phyloP scores from a whole-genome alignment of 2,797 vertebrate genomes.

The Euthynnus affinis region DNA sequence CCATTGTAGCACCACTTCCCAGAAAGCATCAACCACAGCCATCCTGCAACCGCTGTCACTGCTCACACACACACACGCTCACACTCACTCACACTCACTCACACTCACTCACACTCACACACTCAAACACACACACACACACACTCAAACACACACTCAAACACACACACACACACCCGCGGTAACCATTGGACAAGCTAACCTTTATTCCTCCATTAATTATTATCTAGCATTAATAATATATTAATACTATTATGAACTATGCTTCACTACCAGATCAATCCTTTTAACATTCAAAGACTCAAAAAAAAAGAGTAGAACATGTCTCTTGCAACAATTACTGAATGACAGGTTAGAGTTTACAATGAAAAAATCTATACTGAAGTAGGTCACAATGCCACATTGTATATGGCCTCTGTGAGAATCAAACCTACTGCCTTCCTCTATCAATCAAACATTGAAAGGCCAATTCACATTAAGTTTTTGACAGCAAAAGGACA shows the following conservation, averaged over 20 bases:
- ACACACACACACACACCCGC: neutral
- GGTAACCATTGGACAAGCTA: too few species aligned
- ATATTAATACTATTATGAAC: neutral
- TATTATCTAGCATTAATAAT: neutral
- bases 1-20: constrained; percentile 13
- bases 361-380: neutral
- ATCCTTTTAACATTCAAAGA: neutral
- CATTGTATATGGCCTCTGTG: neutral
- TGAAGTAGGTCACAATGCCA: neutral
- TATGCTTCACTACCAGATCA: neutral
- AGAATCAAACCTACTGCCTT: constrained; percentile 1
- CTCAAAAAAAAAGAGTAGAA: too few species aligned
- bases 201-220: neutral
- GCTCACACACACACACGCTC: neutral
- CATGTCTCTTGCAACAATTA: too few species aligned
- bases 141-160: neutral
- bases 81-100: neutral
- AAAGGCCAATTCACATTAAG: constrained; percentile 6
- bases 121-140: neutral
- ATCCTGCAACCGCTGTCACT: neutral
- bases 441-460: neutral
- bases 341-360: too few species aligned
- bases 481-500: neutral
- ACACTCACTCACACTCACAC: neutral
- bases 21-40: constrained; percentile 6